Conservation (phyloP, 2,888 invertebrate genomes). For the Branchellion lobata region DNA sequence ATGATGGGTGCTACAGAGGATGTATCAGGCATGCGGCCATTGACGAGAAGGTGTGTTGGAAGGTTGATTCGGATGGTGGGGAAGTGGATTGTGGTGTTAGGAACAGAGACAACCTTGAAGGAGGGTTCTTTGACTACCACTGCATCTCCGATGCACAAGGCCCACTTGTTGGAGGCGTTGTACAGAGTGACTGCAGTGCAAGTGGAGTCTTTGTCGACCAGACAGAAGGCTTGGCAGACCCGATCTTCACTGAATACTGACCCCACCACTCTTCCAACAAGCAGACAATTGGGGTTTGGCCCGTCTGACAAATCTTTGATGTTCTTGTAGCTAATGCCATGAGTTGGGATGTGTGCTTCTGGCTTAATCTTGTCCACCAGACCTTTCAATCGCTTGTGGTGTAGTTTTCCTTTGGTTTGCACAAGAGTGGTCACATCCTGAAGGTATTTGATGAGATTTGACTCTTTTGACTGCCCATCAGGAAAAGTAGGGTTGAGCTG, state of each 20-base stretch:
- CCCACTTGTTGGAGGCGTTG: slow-evolving; percentile 79
- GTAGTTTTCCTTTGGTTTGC: slow-evolving; percentile 62
- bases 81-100: slow-evolving; percentile 67
- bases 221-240: slow-evolving; percentile 74
- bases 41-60: slow-evolving; percentile 74
- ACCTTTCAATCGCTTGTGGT: slow-evolving; percentile 24
- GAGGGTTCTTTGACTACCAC: slow-evolving; percentile 79
- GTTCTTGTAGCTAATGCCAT: background rate
- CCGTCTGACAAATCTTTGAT: slow-evolving; percentile 67
- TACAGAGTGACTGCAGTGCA: slow-evolving; percentile 79
- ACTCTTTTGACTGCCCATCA: slow-evolving; percentile 69
- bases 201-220: slow-evolving; percentile 73
- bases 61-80: slow-evolving; percentile 77
- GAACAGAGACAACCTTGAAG: slow-evolving; percentile 68
- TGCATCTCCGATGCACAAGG: slow-evolving; percentile 80
- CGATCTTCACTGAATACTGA: slow-evolving; percentile 74
- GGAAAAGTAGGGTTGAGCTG: slow-evolving; percentile 76
- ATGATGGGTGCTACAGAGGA: slow-evolving; percentile 58
- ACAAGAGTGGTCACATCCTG: slow-evolving; percentile 70
- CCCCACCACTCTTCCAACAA: slow-evolving; percentile 78
- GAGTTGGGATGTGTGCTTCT: background rate
- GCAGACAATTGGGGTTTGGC: slow-evolving; percentile 70
- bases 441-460: slow-evolving; percentile 70
- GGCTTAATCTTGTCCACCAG: slow-evolving; percentile 11
- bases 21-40: slow-evolving; percentile 69